Evolutionary conservation across 2,797 vertebrate genomes (phyloP).

Genomic region (Arctocebus calabarensis): DNA sequence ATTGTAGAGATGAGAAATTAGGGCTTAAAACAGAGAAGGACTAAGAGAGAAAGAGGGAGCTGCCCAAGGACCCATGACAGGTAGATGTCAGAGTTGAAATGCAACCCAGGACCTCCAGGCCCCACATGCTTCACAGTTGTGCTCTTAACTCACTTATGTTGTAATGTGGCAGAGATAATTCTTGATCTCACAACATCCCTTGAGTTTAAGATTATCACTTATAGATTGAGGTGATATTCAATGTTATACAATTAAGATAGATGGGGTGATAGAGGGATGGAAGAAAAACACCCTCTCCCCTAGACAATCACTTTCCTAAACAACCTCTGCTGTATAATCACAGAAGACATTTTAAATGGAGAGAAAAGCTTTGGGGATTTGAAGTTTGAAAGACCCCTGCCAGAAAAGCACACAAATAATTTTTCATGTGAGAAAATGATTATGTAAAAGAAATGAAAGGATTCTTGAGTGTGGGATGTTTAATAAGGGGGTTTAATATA

Average conservation of each 20-base stretch:
- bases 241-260: background rate
- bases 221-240: background rate
- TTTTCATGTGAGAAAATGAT: background rate
- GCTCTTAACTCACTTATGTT: background rate
- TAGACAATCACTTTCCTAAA: background rate
- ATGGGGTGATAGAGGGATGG: background rate
- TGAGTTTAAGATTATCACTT: conserved; percentile 4
- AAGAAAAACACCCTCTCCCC: background rate
- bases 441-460: background rate
- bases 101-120: background rate
- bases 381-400: background rate
- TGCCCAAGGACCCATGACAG: background rate
- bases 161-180: background rate
- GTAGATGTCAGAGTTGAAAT: background rate
- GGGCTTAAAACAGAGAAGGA: background rate
- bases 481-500: background rate
- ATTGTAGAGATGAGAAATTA: background rate
- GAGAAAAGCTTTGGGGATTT: background rate
- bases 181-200: background rate
- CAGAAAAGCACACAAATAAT: background rate
- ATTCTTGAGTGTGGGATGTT: too few relatives aligned
- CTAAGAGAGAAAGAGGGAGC: background rate
- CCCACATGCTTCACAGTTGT: background rate
- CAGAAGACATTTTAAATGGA: background rate
- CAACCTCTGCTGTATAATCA: background rate